Evolutionary conservation across 2,888 invertebrate genomes (phyloP).

Genomic region (Synanthedon andrenaeformis): DNA sequence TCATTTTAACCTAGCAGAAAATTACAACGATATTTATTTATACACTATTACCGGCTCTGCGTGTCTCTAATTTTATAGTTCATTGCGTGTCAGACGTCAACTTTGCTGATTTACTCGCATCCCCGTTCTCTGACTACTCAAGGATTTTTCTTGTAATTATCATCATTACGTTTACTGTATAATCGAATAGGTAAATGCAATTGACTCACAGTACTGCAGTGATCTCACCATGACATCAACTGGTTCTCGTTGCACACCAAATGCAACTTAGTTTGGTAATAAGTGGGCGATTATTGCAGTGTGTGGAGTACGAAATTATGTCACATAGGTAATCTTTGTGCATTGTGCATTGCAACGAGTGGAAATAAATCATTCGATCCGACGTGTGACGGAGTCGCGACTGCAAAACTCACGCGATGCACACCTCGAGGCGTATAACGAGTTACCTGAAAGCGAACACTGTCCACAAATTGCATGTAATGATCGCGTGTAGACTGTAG

Average conservation of each 20-base stretch:
- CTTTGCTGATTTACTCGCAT: constrained; percentile 11
- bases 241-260: neutral
- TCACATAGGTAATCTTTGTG: neutral
- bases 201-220: constrained; percentile 7
- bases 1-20: neutral
- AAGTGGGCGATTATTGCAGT: constrained; percentile 20
- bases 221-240: constrained; percentile 13
- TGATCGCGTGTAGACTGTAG: constrained; percentile 3
- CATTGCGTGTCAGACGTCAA: constrained; percentile 17
- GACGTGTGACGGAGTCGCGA: neutral
- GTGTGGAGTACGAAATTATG: neutral
- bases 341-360: neutral
- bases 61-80: constrained; percentile 12
- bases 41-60: constrained; percentile 1
- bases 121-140: constrained; percentile 10
- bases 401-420: constrained; percentile 24
- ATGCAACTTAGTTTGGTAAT: constrained; percentile 15
- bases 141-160: constrained; percentile 13
- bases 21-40: neutral
- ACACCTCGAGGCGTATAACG: constrained; percentile 22
- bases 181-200: neutral
- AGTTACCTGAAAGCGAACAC: constrained; percentile 20
- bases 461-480: constrained; percentile 7
- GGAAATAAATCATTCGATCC: neutral
- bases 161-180: neutral